Base-by-base conservation (phyloP, 2,888 invertebrate species). In the Drosophila ochracea region DNA sequence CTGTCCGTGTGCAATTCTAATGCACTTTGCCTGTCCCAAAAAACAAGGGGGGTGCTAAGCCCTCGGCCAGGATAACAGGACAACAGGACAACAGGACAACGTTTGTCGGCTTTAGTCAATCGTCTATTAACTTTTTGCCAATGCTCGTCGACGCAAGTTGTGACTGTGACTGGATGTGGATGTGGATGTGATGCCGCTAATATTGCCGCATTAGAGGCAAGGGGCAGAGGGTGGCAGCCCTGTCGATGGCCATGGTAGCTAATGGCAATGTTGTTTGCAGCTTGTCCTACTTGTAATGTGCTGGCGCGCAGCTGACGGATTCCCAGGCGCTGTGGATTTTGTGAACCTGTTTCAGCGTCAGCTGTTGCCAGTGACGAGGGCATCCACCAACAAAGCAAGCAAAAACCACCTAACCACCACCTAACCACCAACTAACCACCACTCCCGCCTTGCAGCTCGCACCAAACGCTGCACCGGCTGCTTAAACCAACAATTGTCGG, bases 111-210 rank as follows among this genome's bases (percentile, higher is more conserved):
- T 89, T 91, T 87, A 87, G 90, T 89, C 86, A 90, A 90, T 83
- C 81, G 89, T 84, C 92, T 91, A 92, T 92, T 92, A 92, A 92
- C 92, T 92, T 92, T 89, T 84, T 90, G 91, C 85, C 84, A 82
- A 73, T 61, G 73, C 73, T 62, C 63, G 65, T 62, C 63, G 65
- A 16, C 21, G 53, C 61, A 52, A 30, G 50, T 55, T 63, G 58
- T 57, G 58, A 47, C 65, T 63, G 47, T 25, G 64, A 55, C 70
- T 49, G 63, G 16, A 52, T 65, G 60, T 52, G 63, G 16, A 54
- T 65, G 60, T 52, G 65, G 16, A 54, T 63, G 60, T 52, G 89
- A 90, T 86, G 90, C 83, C 68, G 90, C 90, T 85, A 90, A 85
- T 85, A 86, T 83, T 72, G 72, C 68, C 30, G 57, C 73, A 57